A percentile compares a stretch with the other conserved stretches of the same genome.
These are phyloP conservation scores for Pantelozetes paolii DNA, from an alignment of 2,888 invertebrate species.

Conservation along the genomic window DNA sequence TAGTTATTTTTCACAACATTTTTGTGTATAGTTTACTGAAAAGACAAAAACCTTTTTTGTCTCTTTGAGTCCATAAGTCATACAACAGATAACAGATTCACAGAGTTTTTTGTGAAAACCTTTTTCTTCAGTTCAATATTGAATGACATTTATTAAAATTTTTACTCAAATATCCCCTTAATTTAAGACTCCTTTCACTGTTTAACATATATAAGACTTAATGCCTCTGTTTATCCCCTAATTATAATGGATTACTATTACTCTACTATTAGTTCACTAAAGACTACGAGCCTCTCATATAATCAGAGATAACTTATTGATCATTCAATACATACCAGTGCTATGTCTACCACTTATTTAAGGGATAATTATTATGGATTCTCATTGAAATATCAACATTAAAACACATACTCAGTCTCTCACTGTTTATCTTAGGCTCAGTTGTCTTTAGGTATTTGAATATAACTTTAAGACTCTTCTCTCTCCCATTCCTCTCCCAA, in stretches of 20 bases:
- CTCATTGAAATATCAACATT: background rate
- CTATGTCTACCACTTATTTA: constrained; percentile 18
- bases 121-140: too few relatives aligned
- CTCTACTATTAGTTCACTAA: background rate
- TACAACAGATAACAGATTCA: too few relatives aligned
- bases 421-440: background rate
- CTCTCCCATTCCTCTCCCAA: too few relatives aligned
- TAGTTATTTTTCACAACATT: too few relatives aligned
- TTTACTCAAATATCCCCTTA: too few relatives aligned
- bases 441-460: background rate
- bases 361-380: constrained; percentile 27
- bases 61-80: too few relatives aligned
- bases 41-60: too few relatives aligned
- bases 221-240: constrained; percentile 23
- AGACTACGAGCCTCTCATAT: background rate
- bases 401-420: background rate
- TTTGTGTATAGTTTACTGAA: too few relatives aligned
- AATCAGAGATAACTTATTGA: constrained; percentile 17
- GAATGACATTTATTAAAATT: too few relatives aligned
- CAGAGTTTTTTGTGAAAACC: too few relatives aligned
- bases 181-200: too few relatives aligned
- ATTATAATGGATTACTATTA: constrained; percentile 31
- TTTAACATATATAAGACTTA: background rate
- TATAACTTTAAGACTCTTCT: background rate
- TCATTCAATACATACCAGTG: constrained; percentile 12